Percentiles rank a stretch among this genome's conserved stretches.
Conservation (phyloP, 2,888 invertebrate genomes). For the Leptopterna dolabrata region DNA sequence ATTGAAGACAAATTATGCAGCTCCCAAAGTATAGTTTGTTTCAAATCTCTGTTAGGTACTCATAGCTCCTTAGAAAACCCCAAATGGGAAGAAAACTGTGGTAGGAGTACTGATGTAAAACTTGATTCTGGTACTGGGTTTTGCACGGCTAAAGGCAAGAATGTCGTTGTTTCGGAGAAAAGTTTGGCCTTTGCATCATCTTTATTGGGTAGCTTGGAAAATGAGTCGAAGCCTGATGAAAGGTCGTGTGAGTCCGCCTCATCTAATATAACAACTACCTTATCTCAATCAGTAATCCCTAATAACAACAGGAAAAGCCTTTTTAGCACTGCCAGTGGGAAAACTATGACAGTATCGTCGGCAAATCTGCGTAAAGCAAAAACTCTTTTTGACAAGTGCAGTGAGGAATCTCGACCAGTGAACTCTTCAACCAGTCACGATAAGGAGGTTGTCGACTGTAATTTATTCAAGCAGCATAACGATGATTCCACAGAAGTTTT, state of each 20-base stretch:
- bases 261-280: not conserved
- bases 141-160: not conserved
- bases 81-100: too few species aligned
- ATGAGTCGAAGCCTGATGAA: not conserved
- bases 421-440: too few species aligned
- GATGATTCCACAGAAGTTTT: not conserved
- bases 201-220: not conserved
- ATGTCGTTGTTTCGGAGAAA: not conserved
- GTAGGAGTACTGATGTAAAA: not conserved
- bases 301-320: not conserved
- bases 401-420: too few species aligned
- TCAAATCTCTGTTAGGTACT: not conserved
- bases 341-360: not conserved
- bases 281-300: not conserved
- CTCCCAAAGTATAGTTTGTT: not conserved
- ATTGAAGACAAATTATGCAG: not conserved
- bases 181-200: not conserved
- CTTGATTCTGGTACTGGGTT: not conserved
- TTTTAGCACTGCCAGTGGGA: not conserved
- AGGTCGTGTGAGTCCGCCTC: not conserved
- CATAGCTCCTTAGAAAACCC: not conserved
- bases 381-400: not conserved
- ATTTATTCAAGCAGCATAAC: not conserved
- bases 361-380: not conserved
- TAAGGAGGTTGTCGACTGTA: too few species aligned